Evolutionary conservation across 2,113 vertebrate species (phyloP).

Genomic region (Orientallactaga bullata): DNA sequence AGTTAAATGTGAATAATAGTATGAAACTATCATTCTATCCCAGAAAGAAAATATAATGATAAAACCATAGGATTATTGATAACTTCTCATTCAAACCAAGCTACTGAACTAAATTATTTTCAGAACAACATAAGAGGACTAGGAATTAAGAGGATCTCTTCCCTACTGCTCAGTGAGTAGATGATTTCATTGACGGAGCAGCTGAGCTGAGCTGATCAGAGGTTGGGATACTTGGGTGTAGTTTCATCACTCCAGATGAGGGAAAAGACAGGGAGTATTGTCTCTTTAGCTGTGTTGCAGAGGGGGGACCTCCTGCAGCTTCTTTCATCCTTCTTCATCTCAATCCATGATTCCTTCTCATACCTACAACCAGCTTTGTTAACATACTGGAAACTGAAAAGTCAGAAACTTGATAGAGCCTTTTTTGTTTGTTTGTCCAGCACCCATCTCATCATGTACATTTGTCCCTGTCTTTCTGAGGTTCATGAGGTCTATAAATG

Average conservation of each 20-base stretch:
- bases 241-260: not conserved
- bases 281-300: not conserved
- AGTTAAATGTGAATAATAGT: not conserved
- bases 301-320: not conserved
- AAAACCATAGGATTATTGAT: not conserved
- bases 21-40: not conserved
- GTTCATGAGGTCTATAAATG: not conserved
- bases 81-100: not conserved
- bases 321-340: not conserved
- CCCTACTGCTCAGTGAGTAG: not conserved
- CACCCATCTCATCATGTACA: not conserved
- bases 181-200: not conserved
- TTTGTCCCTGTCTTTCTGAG: not conserved
- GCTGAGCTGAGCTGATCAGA: not conserved
- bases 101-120: not conserved
- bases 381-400: not conserved
- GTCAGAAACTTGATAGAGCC: not conserved
- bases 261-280: accelerated
- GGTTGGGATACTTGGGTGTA: not conserved
- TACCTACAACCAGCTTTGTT: not conserved
- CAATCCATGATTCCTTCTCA: not conserved
- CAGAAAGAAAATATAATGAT: conserved; percentile 1
- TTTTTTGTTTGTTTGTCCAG: not conserved
- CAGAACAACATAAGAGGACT: not conserved
- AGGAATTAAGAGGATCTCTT: not conserved